These are phyloP conservation scores for Daphoenositta chrysoptera DNA, from an alignment of 2,113 vertebrate species.

Conservation along the genomic window DNA sequence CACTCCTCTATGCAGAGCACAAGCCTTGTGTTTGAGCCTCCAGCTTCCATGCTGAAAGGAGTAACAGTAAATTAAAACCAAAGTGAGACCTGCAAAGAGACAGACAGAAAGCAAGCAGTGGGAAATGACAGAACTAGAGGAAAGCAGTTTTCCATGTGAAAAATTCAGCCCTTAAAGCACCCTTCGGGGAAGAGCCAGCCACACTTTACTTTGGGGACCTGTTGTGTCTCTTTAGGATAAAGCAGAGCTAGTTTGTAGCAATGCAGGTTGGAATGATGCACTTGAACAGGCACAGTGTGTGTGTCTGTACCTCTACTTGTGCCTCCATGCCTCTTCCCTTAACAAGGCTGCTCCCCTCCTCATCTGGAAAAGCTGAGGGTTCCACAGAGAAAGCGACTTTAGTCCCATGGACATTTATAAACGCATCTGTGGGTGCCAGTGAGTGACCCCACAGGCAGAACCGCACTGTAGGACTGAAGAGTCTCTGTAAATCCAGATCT, in stretches of 20 bases:
- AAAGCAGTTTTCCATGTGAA: not conserved
- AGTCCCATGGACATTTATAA: not conserved
- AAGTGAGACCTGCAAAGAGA: not conserved
- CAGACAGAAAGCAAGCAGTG: not conserved
- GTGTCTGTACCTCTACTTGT: not conserved
- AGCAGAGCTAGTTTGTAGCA: not conserved
- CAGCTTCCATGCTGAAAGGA: not conserved
- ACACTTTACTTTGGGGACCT: not conserved
- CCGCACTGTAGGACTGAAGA: not conserved
- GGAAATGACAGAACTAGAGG: not conserved
- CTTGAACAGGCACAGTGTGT: not conserved
- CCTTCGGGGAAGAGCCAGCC: not conserved
- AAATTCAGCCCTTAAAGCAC: not conserved
- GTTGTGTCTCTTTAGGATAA: not conserved
- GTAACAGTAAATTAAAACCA: not conserved
- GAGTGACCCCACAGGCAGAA: not conserved
- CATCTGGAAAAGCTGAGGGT: not conserved
- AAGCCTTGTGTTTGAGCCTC: not conserved
- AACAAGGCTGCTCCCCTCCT: not conserved
- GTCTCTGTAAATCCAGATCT: not conserved
- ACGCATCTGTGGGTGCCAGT: not conserved
- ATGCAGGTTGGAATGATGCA: not conserved
- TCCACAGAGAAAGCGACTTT: not conserved
- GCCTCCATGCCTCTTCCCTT: not conserved
- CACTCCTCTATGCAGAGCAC: not conserved